Conservation (phyloP, 2,113 vertebrate species). For the Orthochromis malagaraziensis region DNA sequence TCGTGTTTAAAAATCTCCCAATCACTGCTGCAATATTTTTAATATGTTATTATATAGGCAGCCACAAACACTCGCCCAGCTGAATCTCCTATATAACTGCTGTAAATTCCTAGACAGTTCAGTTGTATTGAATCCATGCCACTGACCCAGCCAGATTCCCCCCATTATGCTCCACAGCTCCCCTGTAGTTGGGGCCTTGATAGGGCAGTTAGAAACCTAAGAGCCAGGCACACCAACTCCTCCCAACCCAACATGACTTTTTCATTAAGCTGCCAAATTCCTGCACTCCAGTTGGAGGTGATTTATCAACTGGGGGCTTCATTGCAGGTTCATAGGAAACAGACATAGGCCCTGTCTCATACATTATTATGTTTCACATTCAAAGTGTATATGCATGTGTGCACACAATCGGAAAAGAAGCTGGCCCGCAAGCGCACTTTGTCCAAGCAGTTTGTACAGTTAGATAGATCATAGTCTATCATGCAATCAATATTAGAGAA, state of each 20-base stretch:
- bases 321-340: slow-evolving; percentile 77
- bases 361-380: slow-evolving; percentile 71
- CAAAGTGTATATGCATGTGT: slow-evolving; percentile 7
- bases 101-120: slow-evolving; percentile 60
- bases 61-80: slow-evolving; percentile 18
- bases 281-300: slow-evolving; percentile 74
- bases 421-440: not conserved
- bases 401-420: not conserved
- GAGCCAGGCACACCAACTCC: slow-evolving; percentile 39
- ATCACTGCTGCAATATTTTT: not conserved
- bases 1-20: not conserved
- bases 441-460: slow-evolving; percentile 12
- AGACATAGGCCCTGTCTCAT: slow-evolving; percentile 63
- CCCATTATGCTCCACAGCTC: slow-evolving; percentile 33
- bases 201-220: slow-evolving; percentile 46
- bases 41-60: not conserved
- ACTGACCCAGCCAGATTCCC: slow-evolving; percentile 9
- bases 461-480: slow-evolving; percentile 35
- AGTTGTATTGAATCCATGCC: slow-evolving; percentile 50
- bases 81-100: slow-evolving; percentile 24
- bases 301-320: slow-evolving; percentile 78
- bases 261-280: slow-evolving; percentile 85
- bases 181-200: slow-evolving; percentile 49
- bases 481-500: slow-evolving; percentile 8
- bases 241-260: slow-evolving; percentile 78